Conservation (phyloP, 2,888 invertebrate genomes). For the Thymelicus acteon region DNA sequence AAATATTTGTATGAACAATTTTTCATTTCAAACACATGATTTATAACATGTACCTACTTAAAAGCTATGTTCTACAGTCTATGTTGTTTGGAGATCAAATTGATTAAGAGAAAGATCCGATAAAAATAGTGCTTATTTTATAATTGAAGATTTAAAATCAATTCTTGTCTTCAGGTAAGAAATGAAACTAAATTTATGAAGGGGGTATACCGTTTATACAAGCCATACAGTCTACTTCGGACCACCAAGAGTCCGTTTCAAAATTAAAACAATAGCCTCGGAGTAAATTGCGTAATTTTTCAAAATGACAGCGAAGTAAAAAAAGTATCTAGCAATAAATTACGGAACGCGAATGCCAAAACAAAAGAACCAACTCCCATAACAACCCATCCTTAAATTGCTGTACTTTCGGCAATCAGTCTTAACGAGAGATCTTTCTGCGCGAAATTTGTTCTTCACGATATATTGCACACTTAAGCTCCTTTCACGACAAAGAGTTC, state of each 20-base stretch:
- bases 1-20: too few species aligned
- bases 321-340: slow-evolving; percentile 29
- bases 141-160: too few species aligned
- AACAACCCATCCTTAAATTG: slow-evolving; percentile 56
- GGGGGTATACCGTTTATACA: background rate
- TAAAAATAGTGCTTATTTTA: too few species aligned
- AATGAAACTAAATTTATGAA: too few species aligned
- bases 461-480: slow-evolving; percentile 76
- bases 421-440: slow-evolving; percentile 69
- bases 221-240: background rate
- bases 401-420: slow-evolving; percentile 62
- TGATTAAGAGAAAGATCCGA: too few species aligned
- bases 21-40: too few species aligned
- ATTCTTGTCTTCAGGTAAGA: too few species aligned
- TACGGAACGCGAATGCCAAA: slow-evolving; percentile 12
- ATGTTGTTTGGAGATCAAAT: too few species aligned
- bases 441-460: slow-evolving; percentile 70
- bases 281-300: slow-evolving; percentile 5
- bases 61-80: too few species aligned
- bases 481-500: slow-evolving; percentile 70
- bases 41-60: too few species aligned
- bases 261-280: slow-evolving; percentile 3
- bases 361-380: slow-evolving; percentile 32
- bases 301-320: slow-evolving; percentile 9
- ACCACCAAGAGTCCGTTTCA: background rate